phyloP scores from a whole-genome alignment of 2,797 vertebrate species.

The Brachymystax lenok region DNA sequence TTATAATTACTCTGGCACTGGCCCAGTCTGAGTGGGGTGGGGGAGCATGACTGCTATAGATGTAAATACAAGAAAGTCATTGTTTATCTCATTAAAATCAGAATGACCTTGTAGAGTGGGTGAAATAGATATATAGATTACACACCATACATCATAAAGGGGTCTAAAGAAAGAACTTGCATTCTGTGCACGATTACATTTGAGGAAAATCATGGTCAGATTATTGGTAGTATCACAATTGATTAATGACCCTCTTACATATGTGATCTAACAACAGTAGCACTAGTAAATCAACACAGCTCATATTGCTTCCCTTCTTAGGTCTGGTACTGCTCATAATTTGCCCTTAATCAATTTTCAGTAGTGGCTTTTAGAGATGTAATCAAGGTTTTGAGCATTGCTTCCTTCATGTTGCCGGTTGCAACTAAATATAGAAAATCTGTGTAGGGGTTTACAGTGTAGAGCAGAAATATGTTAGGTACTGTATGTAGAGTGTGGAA shows the following conservation, averaged over 20 bases:
- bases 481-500: too few species aligned
- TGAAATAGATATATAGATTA: constrained; percentile 47
- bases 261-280: constrained; percentile 13
- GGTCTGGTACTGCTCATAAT: background rate
- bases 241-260: constrained; percentile 18
- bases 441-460: background rate
- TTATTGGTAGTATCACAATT: constrained; percentile 16
- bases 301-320: background rate
- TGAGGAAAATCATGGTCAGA: constrained; percentile 41
- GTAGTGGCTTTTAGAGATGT: constrained; percentile 26
- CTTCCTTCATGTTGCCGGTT: background rate
- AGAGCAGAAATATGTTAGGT: too few species aligned
- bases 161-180: constrained; percentile 23
- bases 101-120: constrained; percentile 58
- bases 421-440: background rate
- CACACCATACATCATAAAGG: constrained; percentile 45
- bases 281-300: background rate
- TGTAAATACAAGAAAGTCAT: constrained; percentile 60
- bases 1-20: constrained; percentile 53
- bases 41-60: constrained; percentile 46
- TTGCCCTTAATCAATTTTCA: background rate
- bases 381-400: background rate
- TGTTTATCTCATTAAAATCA: constrained; percentile 65
- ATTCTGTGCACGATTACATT: constrained; percentile 17
- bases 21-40: constrained; percentile 22